A percentile compares a stretch with the other conserved stretches of the same genome.
These are phyloP conservation scores for Ferdinandea cuprea DNA, from an alignment of 2,888 invertebrate genomes.

Conservation along the genomic window DNA sequence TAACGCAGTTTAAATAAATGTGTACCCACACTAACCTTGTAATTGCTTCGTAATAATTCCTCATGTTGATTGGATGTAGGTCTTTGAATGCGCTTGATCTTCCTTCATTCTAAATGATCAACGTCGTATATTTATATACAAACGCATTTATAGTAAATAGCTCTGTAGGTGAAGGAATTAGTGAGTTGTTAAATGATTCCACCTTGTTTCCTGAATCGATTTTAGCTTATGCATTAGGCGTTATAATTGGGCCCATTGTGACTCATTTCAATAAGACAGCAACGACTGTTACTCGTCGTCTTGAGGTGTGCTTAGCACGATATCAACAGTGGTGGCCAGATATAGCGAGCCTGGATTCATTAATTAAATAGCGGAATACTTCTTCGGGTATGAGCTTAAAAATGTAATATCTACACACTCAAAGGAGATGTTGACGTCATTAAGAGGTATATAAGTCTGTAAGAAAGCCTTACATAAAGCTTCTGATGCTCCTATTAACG, in stretches of 20 bases:
- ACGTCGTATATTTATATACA: neutral
- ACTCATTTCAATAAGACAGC: conserved; percentile 29
- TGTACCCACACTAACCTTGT: conserved; percentile 72
- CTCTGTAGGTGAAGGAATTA: conserved; percentile 39
- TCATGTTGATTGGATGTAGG: conserved; percentile 64
- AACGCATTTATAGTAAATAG: neutral
- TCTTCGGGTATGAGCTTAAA: too few relatives aligned
- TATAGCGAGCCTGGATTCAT: too few relatives aligned
- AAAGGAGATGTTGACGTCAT: too few relatives aligned
- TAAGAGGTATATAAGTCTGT: too few relatives aligned
- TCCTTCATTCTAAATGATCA: conserved; percentile 25
- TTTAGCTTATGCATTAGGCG: conserved; percentile 46
- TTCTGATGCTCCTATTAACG: too few relatives aligned
- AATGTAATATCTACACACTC: too few relatives aligned
- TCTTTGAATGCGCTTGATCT: conserved; percentile 50
- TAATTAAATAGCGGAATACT: too few relatives aligned
- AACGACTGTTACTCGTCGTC: neutral
- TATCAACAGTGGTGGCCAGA: conserved; percentile 27
- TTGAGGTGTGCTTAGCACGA: neutral
- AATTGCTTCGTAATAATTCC: conserved; percentile 69
- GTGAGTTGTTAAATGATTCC: conserved; percentile 49
- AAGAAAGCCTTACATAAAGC: too few relatives aligned
- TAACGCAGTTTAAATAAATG: conserved; percentile 59
- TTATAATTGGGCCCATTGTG: conserved; percentile 61
- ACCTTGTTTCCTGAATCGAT: conserved; percentile 54